Evolutionary conservation across 2,113 vertebrate species (phyloP).

Genomic region (Hypanus sabinus): DNA sequence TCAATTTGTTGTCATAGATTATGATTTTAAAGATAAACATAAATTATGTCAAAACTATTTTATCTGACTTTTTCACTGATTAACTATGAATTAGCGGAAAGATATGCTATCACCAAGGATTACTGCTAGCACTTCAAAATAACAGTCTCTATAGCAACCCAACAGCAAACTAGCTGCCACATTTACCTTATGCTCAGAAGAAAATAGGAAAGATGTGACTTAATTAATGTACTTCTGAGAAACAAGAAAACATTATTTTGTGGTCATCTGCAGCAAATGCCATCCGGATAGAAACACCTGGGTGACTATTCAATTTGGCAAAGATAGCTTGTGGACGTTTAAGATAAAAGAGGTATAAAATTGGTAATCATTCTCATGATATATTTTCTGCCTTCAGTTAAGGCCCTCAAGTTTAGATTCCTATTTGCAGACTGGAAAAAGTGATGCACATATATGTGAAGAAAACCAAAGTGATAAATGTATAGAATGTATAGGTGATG

Average conservation of each 20-base stretch:
- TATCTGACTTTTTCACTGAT: neutral
- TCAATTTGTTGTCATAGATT: neutral
- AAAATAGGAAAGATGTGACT: neutral
- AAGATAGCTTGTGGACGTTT: too few relatives aligned
- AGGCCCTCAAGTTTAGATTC: neutral
- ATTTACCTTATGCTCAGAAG: neutral
- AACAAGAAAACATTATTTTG: neutral
- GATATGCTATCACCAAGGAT: slow-evolving; percentile 9
- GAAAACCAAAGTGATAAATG: too few relatives aligned
- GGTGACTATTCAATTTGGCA: neutral
- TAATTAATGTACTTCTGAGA: neutral
- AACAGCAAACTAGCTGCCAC: neutral
- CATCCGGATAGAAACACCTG: neutral
- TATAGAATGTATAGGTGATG: too few relatives aligned
- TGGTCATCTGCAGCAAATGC: neutral
- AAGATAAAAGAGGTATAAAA: neutral
- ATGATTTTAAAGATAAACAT: neutral
- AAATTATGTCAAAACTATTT: neutral
- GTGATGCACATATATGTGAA: too few relatives aligned
- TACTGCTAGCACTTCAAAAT: slow-evolving; percentile 20
- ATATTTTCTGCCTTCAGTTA: neutral
- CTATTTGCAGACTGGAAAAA: neutral
- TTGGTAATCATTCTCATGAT: neutral
- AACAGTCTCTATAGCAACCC: slow-evolving; percentile 23
- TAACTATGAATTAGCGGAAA: neutral